phyloP scores from a whole-genome alignment of 1,140 invertebrate genomes.

The Drosophila sechellia region DNA sequence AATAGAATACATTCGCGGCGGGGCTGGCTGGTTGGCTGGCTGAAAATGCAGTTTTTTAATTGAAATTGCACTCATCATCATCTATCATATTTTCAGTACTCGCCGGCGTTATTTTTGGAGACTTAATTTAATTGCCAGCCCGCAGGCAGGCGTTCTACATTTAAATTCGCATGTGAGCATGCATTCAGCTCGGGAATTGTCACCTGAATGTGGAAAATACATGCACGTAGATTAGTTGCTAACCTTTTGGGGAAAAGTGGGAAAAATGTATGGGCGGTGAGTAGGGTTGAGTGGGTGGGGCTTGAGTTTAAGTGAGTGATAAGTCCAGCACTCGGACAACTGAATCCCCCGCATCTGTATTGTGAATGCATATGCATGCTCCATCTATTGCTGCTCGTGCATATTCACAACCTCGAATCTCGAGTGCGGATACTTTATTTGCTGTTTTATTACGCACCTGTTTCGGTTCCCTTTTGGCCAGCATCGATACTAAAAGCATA shows the following conservation, averaged over 20 bases:
- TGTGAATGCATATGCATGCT: conserved; percentile 24
- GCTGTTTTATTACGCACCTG: not conserved
- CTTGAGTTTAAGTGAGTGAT: conserved; percentile 21
- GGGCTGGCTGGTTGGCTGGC: not conserved
- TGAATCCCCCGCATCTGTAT: conserved; percentile 8
- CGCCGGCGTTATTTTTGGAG: conserved; percentile 16
- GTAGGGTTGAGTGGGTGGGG: not conserved
- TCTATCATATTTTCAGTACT: conserved; percentile 18
- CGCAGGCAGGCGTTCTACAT: not conserved
- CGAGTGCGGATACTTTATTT: not conserved
- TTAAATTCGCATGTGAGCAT: not conserved
- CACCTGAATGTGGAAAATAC: not conserved
- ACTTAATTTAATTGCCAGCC: conserved; percentile 40
- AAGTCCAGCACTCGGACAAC: conserved; percentile 34
- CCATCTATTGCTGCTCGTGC: not conserved
- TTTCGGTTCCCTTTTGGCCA: not conserved
- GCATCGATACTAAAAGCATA: conserved; percentile 25
- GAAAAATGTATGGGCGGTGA: not conserved
- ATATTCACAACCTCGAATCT: not conserved
- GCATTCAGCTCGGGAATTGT: not conserved
- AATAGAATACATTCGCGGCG: not conserved
- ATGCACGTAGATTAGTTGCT: conserved; percentile 19
- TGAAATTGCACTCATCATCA: conserved; percentile 41
- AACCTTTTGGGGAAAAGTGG: not conserved
- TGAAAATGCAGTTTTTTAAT: conserved; percentile 37